A percentile compares a stretch with the other conserved stretches of the same genome.
Evolutionary conservation across 1,140 invertebrate species (phyloP).

Genomic region (Drosophila setifemur): DNA sequence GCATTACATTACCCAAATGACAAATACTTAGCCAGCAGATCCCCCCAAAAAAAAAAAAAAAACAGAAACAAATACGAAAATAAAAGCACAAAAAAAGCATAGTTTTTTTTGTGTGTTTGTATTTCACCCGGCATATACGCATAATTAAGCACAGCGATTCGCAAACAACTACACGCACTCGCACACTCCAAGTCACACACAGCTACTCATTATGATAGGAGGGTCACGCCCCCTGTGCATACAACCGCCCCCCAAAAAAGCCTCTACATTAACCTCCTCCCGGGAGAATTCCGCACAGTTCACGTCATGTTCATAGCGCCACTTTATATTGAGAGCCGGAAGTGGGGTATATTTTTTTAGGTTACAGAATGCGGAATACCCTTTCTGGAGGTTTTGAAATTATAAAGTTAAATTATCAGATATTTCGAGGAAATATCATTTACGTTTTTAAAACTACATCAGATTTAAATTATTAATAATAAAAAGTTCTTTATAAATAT

Average conservation of each 20-base stretch:
- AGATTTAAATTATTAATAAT: no score
- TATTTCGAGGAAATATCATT: no score
- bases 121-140: constrained; percentile 37
- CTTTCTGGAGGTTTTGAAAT: not conserved
- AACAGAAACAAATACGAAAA: constrained; percentile 35
- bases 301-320: constrained; percentile 70
- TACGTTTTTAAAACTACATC: no score
- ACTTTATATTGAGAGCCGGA: constrained; percentile 26
- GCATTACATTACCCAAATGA: constrained; percentile 58
- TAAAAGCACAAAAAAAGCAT: constrained; percentile 52
- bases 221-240: constrained; percentile 9
- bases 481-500: no score
- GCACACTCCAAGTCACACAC: not conserved
- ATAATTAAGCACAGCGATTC: constrained; percentile 62
- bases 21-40: constrained; percentile 42
- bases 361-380: not conserved
- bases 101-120: constrained; percentile 3
- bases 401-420: no score
- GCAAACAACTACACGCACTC: constrained; percentile 16
- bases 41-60: constrained; percentile 7
- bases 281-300: constrained; percentile 27
- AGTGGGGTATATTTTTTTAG: not conserved
- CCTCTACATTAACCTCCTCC: constrained; percentile 11
- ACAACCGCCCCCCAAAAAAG: constrained; percentile 10
- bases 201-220: not conserved